These are phyloP conservation scores for Caenorhabditis brenneri DNA, from an alignment of 1,140 invertebrate genomes.

Conservation along the genomic window DNA sequence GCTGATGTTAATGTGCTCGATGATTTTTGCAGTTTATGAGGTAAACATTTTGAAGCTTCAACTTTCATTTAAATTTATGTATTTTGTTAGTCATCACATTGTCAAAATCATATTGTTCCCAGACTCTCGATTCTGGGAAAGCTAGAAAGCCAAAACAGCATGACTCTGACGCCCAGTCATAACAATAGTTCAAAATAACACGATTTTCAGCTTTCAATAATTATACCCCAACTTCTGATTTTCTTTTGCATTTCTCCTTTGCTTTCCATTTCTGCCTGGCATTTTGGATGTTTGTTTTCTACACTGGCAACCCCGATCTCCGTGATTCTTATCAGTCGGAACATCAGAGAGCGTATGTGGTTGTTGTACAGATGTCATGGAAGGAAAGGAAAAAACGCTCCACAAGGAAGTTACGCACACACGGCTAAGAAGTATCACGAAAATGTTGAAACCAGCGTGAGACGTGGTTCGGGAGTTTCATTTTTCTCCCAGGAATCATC, in stretches of 20 bases:
- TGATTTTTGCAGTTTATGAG: constrained; percentile 13
- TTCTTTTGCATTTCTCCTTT: constrained; percentile 24
- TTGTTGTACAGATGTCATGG: background rate
- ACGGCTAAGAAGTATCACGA: constrained; percentile 15
- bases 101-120: too few relatives aligned
- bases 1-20: background rate
- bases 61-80: too few relatives aligned
- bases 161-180: background rate
- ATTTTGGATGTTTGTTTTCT: constrained; percentile 6
- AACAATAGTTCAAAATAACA: too few relatives aligned
- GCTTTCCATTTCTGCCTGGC: constrained; percentile 18
- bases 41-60: too few relatives aligned
- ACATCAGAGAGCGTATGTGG: background rate
- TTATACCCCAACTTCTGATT: background rate
- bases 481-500: background rate
- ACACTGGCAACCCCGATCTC: constrained; percentile 1
- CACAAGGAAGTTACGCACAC: constrained; percentile 4
- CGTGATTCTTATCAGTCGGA: constrained; percentile 26
- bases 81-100: too few relatives aligned
- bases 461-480: background rate
- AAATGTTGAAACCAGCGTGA: background rate
- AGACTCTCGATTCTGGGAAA: too few relatives aligned
- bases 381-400: background rate
- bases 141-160: too few relatives aligned
- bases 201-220: background rate